Base-by-base conservation (phyloP, 2,888 invertebrate species). In the Temnothorax ravouxi region DNA sequence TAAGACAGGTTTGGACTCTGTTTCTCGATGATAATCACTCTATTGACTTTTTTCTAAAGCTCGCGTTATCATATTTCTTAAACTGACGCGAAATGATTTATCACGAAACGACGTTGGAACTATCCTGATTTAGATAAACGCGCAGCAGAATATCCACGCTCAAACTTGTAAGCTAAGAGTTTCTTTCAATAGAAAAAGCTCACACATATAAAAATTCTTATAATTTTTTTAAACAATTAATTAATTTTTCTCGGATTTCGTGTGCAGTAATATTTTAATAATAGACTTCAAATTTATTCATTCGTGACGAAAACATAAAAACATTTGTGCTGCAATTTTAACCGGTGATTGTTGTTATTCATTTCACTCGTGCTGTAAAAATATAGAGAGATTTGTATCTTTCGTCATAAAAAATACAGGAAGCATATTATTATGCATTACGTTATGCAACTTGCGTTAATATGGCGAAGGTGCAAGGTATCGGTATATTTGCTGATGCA, bases 31-130 rank as follows among this genome's bases (percentile, higher is more conserved):
- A 67, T 66, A 77, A 77, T 66, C 29, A 44, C 8, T 66, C 15
- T 54, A 29, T 66, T 77, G 77, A 77, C 41, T 54, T 67, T n/a
- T n/a, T 56, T 41, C 54, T 44, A 77, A 77, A 66, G 77, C 54
- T 44, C 54, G 44, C 29, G 44, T 77, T 54, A 77, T 66, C 25
- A 44, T 56, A 52, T 56, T 66, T 54, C 41, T 56, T 44, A 54
- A 13, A 15, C 11, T 6, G 41, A 18, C 9, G 8, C 3, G 3
- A 66, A 54, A 66, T 41, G 2, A 25, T 25, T 25, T 66, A 56
- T 66, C 21, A 29, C 15, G 4, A 54, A 52, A 77, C 13, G 8
- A 44, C 2, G 44, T 47, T 47, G 15, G 1, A 75, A 75, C 1
- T 66, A 56, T 61, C n/a, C 3, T 64, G 29, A 29, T 29, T 29